phyloP scores from a whole-genome alignment of 2,888 invertebrate genomes.

The Phania funesta region DNA sequence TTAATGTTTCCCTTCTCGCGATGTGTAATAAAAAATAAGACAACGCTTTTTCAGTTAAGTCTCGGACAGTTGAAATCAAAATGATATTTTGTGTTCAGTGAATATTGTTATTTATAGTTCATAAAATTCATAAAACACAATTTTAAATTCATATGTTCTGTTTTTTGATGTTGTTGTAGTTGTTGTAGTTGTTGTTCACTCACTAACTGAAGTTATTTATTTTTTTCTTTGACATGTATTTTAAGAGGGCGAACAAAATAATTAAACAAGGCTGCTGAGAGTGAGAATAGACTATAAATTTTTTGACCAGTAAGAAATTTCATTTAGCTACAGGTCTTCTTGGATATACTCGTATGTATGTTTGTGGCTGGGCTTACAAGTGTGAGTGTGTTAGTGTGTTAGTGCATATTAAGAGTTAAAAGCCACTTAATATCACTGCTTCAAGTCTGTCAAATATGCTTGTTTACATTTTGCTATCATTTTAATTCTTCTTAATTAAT shows the following conservation, averaged over 20 bases:
- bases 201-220: not conserved
- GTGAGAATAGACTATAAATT: conserved; percentile 33
- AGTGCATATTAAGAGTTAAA: not conserved
- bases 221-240: not conserved
- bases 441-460: not conserved
- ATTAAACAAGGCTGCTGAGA: conserved; percentile 28
- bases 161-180: conserved; percentile 3
- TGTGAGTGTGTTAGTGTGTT: not conserved
- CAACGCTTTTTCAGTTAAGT: conserved; percentile 26
- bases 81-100: conserved; percentile 62
- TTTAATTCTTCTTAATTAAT: too few species aligned
- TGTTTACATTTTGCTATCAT: not conserved
- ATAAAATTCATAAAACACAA: conserved; percentile 29
- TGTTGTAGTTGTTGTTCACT: conserved; percentile 20
- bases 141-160: conserved; percentile 52
- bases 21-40: conserved; percentile 39
- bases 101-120: conserved; percentile 68
- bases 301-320: conserved; percentile 7
- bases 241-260: conserved; percentile 25
- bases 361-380: not conserved
- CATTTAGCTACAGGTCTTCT: conserved; percentile 12
- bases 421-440: not conserved
- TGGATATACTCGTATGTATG: too few species aligned
- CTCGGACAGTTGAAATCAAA: conserved; percentile 55
- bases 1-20: not conserved